Conservation (phyloP, 1,140 invertebrate species). For the Cylas formicarius region DNA sequence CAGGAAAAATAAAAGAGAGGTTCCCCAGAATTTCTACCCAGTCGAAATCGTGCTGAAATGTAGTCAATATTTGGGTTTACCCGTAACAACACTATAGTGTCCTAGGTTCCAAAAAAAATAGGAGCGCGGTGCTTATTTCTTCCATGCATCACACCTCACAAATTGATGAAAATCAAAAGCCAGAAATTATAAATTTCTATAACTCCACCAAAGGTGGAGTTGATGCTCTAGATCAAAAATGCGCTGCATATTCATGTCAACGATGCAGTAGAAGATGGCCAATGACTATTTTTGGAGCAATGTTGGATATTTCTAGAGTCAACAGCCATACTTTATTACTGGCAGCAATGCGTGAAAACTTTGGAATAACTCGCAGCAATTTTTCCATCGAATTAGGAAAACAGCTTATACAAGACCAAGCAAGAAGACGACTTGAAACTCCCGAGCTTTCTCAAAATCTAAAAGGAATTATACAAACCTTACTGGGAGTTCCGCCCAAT, state of each 20-base stretch:
- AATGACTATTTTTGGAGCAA: constrained; percentile 35
- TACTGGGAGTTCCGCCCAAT: too few relatives aligned
- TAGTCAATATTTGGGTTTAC: constrained; percentile 22
- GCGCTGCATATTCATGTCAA: constrained; percentile 34
- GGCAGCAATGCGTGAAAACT: too few relatives aligned
- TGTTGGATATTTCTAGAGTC: constrained; percentile 40
- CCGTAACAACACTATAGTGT: constrained; percentile 21
- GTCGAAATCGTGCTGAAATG: background rate
- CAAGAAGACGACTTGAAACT: too few relatives aligned
- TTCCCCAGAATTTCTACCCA: constrained; percentile 9
- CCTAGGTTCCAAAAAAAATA: constrained; percentile 33
- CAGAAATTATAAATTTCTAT: constrained; percentile 41
- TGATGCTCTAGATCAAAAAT: constrained; percentile 41
- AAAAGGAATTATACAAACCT: too few relatives aligned
- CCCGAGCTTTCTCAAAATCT: too few relatives aligned
- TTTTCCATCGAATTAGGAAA: too few relatives aligned
- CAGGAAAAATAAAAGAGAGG: constrained; percentile 18
- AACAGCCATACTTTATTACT: too few relatives aligned
- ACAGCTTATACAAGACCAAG: too few relatives aligned
- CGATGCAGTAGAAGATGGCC: constrained; percentile 40
- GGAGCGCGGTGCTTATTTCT: constrained; percentile 32
- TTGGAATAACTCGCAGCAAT: too few relatives aligned
- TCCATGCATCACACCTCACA: constrained; percentile 29
- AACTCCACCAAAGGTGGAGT: constrained; percentile 44
- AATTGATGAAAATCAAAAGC: constrained; percentile 27